These are phyloP conservation scores for Cryptoblepharus egeriae DNA, from an alignment of 2,797 vertebrate species.

Conservation along the genomic window DNA sequence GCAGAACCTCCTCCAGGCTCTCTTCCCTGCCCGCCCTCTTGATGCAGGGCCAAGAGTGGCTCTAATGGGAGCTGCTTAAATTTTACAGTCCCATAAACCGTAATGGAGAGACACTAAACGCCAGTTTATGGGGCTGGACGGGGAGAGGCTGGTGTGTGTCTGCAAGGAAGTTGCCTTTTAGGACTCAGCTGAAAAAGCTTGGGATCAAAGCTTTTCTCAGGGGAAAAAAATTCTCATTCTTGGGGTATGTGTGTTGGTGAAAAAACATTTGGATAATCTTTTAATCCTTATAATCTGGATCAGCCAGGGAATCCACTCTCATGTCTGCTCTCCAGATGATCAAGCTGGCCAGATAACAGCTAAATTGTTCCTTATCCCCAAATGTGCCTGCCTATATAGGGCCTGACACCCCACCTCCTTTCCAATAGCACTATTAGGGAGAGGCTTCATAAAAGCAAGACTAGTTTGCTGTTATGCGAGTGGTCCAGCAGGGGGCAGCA, in stretches of 20 bases:
- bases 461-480: not conserved
- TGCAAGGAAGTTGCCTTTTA: not conserved
- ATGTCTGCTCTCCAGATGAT: not conserved
- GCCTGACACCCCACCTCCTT: too few relatives aligned
- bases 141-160: not conserved
- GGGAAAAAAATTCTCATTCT: not conserved
- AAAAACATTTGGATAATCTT: not conserved
- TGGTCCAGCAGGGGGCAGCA: constrained; percentile 35
- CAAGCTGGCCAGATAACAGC: not conserved
- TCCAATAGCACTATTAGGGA: not conserved
- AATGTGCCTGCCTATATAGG: too few relatives aligned
- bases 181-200: not conserved
- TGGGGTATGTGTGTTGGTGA: too few relatives aligned
- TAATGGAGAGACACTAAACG: constrained; percentile 62
- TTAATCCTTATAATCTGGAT: not conserved
- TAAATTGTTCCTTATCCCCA: rapidly evolving
- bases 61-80: constrained; percentile 63
- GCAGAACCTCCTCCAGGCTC: not conserved
- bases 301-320: not conserved
- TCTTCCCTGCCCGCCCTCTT: not conserved
- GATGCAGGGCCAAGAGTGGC: constrained; percentile 15
- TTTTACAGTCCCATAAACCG: constrained; percentile 64
- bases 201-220: not conserved
- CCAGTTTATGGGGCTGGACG: constrained; percentile 55
- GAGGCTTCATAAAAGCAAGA: too few relatives aligned